Base-by-base conservation (phyloP, 2,888 invertebrate species). In the Calliopum simillimum region DNA sequence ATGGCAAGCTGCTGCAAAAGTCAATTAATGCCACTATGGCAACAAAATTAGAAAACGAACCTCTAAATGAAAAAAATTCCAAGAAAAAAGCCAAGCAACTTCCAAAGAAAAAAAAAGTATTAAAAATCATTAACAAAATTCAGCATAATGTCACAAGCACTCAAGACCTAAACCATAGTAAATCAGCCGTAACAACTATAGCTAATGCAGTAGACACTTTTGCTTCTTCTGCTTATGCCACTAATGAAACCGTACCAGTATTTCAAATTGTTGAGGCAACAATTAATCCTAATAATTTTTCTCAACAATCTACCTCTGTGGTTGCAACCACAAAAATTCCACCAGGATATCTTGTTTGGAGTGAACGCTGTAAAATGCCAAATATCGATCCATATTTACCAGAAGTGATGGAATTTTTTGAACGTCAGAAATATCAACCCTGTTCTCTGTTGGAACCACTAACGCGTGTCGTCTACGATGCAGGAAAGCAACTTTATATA, bases 331-430 rank as follows among this genome's bases (percentile, higher is more conserved):
- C 47, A n/a, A 43, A 73, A 71, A 76, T 76, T 68, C 81, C 83
- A 59, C 65, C 80, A 84, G 86, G 86, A 71, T 86, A 82, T 77
- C 79, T 86, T 47, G 86, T 86, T 12, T 86, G 89, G 86, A 91
- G 88, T 79, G 86, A 89, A 49, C 88, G 88, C 79, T 92, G 92
- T 78, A 88, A 88, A 79, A 91, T 92, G 80, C 87, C 89, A 16
- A 89, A 90, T 73, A 77, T 90, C 70, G 88, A 91, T 79, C 88
- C 91, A 5, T 89, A 90, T 75, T 89, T 90, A 70, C 77, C 80
- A 6, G 88, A 89, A 72, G 87, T 89, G 14, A 88, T 86, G 81
- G 84, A 86, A 71, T 88, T 88, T 73, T 88, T 89, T 71, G 87
- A 87, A 55, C 87, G 88, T 25, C 85, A 87, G 70, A 87, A 88